phyloP scores from a whole-genome alignment of 1,140 invertebrate genomes.

The Drosophila tani region DNA sequence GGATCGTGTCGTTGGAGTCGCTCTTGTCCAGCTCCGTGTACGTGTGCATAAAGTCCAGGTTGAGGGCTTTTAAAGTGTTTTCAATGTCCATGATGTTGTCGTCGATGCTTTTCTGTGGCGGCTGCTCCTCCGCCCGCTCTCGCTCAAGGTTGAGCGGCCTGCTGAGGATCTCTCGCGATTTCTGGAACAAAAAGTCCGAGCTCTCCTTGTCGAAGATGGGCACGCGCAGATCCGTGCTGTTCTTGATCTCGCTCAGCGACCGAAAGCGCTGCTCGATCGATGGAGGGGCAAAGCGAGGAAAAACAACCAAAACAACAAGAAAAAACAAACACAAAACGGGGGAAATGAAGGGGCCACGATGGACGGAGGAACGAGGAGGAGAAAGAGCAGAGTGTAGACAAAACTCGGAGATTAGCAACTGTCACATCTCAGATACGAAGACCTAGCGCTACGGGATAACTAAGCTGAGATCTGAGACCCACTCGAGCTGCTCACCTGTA shows the following conservation, averaged over 20 bases:
- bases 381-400: conserved; percentile 55
- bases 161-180: conserved; percentile 89
- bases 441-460: conserved; percentile 26
- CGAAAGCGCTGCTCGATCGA: conserved; percentile 86
- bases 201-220: conserved; percentile 90
- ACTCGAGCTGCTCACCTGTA: conserved; percentile 88
- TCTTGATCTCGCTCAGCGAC: conserved; percentile 84
- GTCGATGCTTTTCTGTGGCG: conserved; percentile 65
- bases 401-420: conserved; percentile 57
- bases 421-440: too few species aligned
- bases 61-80: conserved; percentile 81
- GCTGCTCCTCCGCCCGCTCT: conserved; percentile 19
- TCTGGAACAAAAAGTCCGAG: conserved; percentile 90
- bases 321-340: conserved; percentile 53
- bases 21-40: conserved; percentile 84
- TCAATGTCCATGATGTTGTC: conserved; percentile 84
- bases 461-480: not conserved
- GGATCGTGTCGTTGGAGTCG: conserved; percentile 83
- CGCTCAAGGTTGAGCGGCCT: conserved; percentile 85
- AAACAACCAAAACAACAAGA: conserved; percentile 56
- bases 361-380: conserved; percentile 20
- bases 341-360: conserved; percentile 64
- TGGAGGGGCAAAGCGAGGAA: conserved; percentile 57
- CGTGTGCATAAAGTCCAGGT: conserved; percentile 84
- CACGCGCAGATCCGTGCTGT: conserved; percentile 85